Base-by-base conservation (phyloP, 2,888 invertebrate genomes). In the Laothoe populi region DNA sequence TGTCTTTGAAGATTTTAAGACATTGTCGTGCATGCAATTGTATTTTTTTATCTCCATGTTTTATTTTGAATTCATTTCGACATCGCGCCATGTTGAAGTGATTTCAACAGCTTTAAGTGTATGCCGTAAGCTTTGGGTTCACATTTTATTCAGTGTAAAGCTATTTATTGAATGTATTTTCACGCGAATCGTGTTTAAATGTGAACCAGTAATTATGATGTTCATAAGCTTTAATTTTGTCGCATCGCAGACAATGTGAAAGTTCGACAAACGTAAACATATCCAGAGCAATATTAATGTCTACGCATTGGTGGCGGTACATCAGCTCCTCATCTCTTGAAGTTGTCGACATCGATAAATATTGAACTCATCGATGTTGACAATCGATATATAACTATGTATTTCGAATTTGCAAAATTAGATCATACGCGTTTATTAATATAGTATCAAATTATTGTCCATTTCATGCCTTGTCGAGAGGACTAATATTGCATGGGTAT, bases 401-500 rank as follows among this genome's bases (percentile, higher is more conserved):
- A n/a, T n/a, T 13, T 13, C 23, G 42, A 57, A 23, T 38, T 35
- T 16, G 35, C 57, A 58, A 42, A 40, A 38, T 58, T 58, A 16
- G 44, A 11, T 42, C 23, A 42, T 35, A 19, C 4, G 2, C 19
- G 11, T 26, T 26, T 11, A 49, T 26, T 4, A 64, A 63, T 59
- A 57, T 61, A n/a, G 69, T 69, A 67, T 72, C 69, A 67, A 77
- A 76, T 71, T 71, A 66, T 80, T 73, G 75, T 74, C 75, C 69
- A 74, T 73, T 68, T 65, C 72, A 70, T 71, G 79, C 80, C n/a
- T 74, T 84, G 82, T 81, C 80, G 77, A 76, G 73, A 81, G 75
- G 79, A 88, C 84, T 89, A 90, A 90, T 91, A 90, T 92, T 91
- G 92, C 92, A 92, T 91, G 91, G 90, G 86, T 88, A 88, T 85